Evolutionary conservation across 2,113 vertebrate genomes (phyloP).

Genomic region (Corythornis cristatus): DNA sequence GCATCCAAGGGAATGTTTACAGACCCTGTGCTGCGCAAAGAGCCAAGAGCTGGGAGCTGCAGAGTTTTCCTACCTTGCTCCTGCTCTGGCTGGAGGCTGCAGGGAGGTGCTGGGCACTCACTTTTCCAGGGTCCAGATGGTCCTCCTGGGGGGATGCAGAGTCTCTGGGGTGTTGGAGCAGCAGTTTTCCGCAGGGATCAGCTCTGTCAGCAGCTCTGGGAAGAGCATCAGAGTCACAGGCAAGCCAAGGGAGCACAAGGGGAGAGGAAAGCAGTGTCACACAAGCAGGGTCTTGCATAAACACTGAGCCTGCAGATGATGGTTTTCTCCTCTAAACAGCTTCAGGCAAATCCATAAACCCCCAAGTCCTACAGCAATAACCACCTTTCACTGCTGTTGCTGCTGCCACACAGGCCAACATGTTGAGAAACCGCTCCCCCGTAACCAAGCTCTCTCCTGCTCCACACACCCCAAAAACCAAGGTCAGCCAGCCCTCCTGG

Average conservation of each 20-base stretch:
- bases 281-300: not conserved
- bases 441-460: not conserved
- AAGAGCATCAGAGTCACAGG: not conserved
- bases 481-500: not conserved
- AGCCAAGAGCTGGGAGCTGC: not conserved
- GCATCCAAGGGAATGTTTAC: not conserved
- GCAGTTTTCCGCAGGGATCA: not conserved
- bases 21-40: not conserved
- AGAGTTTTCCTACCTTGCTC: not conserved
- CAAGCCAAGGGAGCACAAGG: not conserved
- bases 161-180: not conserved
- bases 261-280: not conserved
- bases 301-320: fast-evolving
- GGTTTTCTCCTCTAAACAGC: not conserved
- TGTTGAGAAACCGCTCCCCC: not conserved
- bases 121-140: fast-evolving
- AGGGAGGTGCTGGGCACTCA: not conserved
- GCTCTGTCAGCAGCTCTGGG: not conserved
- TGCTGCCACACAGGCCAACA: not conserved
- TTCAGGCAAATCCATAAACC: not conserved
- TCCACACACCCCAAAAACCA: not conserved
- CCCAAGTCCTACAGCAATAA: fast-evolving
- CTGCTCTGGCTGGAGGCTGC: not conserved
- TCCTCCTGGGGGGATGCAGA: fast-evolving
- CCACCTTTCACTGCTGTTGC: not conserved